phyloP scores from a whole-genome alignment of 2,797 vertebrate species.

The Perodicticus potto region DNA sequence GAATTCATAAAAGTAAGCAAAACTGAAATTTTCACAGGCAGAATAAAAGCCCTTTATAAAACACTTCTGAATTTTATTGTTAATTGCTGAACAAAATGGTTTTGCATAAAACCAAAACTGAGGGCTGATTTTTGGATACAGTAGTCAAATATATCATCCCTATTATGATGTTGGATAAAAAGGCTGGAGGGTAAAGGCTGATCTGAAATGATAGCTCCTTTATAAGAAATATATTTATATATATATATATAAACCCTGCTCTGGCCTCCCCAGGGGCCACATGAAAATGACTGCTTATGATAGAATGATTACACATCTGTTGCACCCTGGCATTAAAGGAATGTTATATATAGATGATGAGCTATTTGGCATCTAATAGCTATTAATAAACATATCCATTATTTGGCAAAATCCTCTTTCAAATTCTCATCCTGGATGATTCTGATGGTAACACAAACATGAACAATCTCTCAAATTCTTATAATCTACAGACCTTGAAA shows the following conservation, averaged over 20 bases:
- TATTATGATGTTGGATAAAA: background rate
- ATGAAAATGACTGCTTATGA: constrained; percentile 18
- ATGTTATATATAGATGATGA: background rate
- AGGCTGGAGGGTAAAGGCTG: background rate
- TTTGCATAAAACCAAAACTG: background rate
- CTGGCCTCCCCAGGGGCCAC: background rate
- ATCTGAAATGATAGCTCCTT: constrained; percentile 42
- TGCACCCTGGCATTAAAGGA: background rate
- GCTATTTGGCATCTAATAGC: background rate
- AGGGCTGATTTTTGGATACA: background rate
- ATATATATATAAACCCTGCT: background rate
- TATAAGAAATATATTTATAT: background rate
- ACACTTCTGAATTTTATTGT: constrained; percentile 9
- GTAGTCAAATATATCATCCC: background rate
- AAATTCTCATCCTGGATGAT: constrained; percentile 14
- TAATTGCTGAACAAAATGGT: constrained; percentile 12
- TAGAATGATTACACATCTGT: background rate
- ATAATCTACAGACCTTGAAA: constrained; percentile 67
- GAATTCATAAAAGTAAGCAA: constrained; percentile 38
- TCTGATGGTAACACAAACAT: constrained; percentile 16
- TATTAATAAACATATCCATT: constrained; percentile 49
- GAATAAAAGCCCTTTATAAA: background rate
- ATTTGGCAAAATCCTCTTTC: constrained; percentile 33
- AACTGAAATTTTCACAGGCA: constrained; percentile 31
- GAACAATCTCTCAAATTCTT: constrained; percentile 4